A percentile compares a stretch with the other conserved stretches of the same genome.
phyloP scores from a whole-genome alignment of 92 coral and sea anemone genomes.

The Blastomussa wellsi region DNA sequence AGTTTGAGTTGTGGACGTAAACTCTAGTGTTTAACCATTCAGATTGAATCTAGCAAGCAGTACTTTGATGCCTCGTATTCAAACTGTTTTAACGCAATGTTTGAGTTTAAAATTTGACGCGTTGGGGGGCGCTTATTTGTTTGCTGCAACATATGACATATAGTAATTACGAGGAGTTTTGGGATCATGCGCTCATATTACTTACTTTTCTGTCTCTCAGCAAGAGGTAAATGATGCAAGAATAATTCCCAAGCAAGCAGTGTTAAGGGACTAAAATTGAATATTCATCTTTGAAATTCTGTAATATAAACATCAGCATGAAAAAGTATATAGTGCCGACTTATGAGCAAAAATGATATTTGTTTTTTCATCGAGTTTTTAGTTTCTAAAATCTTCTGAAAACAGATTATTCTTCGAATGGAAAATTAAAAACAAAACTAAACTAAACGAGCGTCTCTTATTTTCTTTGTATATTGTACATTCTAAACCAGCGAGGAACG shows the following conservation, averaged over 20 bases:
- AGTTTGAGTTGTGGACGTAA: too few species aligned
- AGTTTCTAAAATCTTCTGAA: not conserved
- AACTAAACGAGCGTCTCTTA: not conserved
- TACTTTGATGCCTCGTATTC: too few species aligned
- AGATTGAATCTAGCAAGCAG: too few species aligned
- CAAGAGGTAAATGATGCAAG: not conserved
- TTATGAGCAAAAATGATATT: too few species aligned
- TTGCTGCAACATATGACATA: not conserved
- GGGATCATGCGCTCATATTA: not conserved
- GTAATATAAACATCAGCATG: not conserved
- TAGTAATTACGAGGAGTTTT: not conserved
- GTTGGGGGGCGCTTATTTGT: not conserved
- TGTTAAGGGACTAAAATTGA: not conserved
- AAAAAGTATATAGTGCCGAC: not conserved
- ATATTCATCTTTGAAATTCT: not conserved
- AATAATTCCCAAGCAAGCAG: not conserved
- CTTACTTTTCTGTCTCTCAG: constrained; percentile 11
- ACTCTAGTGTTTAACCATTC: too few species aligned
- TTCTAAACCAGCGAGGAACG: not conserved
- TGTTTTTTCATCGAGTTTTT: not conserved
- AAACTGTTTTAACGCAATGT: not conserved
- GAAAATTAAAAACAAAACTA: not conserved
- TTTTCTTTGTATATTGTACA: too few species aligned
- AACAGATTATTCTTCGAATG: not conserved
- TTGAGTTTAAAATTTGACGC: not conserved